Conservation (phyloP, 2,888 invertebrate species). For the Drosophila imparisetae region DNA sequence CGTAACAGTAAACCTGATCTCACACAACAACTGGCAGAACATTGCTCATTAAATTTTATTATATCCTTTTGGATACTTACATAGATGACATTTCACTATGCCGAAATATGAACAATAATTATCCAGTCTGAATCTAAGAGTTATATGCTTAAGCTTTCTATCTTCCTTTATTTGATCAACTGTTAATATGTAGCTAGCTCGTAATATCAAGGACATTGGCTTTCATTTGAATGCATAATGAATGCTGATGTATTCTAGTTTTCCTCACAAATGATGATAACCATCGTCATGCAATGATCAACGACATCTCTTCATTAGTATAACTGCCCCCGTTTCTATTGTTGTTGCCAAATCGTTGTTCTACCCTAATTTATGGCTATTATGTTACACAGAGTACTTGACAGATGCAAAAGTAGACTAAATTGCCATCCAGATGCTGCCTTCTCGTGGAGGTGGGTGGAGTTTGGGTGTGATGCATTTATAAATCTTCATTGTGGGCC, state of each 20-base stretch:
- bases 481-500: conserved; percentile 77
- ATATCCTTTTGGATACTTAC: not conserved
- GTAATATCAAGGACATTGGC: not conserved
- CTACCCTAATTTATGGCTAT: conserved; percentile 76
- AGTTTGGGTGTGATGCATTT: conserved; percentile 52
- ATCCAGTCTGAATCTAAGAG: not conserved
- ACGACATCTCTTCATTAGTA: conserved; percentile 34
- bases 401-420: conserved; percentile 47
- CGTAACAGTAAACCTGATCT: no score
- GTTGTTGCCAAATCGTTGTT: conserved; percentile 69
- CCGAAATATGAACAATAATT: not conserved
- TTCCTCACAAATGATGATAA: conserved; percentile 19
- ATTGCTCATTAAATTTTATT: not conserved
- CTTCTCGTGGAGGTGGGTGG: not conserved
- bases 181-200: not conserved
- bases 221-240: conserved; percentile 19
- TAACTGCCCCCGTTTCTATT: conserved; percentile 49
- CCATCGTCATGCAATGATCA: conserved; percentile 60
- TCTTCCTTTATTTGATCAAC: not conserved
- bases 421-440: conserved; percentile 41
- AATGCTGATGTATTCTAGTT: conserved; percentile 29
- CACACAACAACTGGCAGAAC: not conserved
- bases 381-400: conserved; percentile 67
- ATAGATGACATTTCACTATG: not conserved
- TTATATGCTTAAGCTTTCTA: not conserved